These are phyloP conservation scores for Silvanus unidentatus DNA, from an alignment of 2,888 invertebrate species.

Conservation along the genomic window DNA sequence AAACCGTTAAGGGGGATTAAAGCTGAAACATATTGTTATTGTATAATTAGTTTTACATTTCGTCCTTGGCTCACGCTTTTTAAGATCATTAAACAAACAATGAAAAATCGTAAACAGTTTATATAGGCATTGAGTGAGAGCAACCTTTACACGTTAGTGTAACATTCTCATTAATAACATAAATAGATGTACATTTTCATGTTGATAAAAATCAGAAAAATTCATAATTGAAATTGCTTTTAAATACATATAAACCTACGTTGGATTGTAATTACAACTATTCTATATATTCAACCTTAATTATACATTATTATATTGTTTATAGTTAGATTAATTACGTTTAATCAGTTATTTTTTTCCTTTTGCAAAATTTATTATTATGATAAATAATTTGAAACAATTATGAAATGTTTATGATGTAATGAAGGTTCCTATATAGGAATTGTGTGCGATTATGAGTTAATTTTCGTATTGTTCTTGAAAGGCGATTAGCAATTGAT, in stretches of 20 bases:
- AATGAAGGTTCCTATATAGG: neutral
- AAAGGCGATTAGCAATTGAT: too few relatives aligned
- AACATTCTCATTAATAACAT: slow-evolving; percentile 20
- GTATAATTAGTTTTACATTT: neutral
- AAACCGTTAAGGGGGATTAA: neutral
- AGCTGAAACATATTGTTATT: neutral
- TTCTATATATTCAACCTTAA: slow-evolving; percentile 15
- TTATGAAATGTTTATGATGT: slow-evolving; percentile 8
- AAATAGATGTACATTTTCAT: slow-evolving; percentile 21
- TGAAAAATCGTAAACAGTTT: slow-evolving; percentile 6
- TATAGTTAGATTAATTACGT: slow-evolving; percentile 16
- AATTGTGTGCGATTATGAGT: neutral
- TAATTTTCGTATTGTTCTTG: neutral
- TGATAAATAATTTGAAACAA: slow-evolving; percentile 17
- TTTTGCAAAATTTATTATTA: slow-evolving; percentile 9
- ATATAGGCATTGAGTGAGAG: slow-evolving; percentile 9
- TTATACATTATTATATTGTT: slow-evolving; percentile 19
- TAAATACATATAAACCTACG: too few relatives aligned
- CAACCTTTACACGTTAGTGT: slow-evolving; percentile 14
- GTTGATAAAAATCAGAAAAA: slow-evolving; percentile 18
- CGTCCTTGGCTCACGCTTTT: slow-evolving; percentile 7
- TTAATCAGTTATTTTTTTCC: slow-evolving; percentile 13
- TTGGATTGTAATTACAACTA: slow-evolving; percentile 11
- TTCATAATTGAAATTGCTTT: slow-evolving; percentile 21
- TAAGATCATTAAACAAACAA: slow-evolving; percentile 16